Conservation (phyloP, 2,888 invertebrate species). For the Dichetophora obliterata region DNA sequence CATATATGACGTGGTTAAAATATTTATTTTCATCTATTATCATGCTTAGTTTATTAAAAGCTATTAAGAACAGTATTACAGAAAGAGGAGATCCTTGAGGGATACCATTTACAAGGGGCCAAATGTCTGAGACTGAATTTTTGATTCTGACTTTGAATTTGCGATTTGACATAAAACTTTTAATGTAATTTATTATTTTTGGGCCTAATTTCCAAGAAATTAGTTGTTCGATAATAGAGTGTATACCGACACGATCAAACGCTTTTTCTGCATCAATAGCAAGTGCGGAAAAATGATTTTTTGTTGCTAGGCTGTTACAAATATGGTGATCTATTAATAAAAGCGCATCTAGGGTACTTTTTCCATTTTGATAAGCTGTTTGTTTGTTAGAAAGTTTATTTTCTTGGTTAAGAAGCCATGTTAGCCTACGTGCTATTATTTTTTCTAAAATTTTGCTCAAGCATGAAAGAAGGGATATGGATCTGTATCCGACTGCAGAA, state of each 20-base stretch:
- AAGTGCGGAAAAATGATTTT: neutral
- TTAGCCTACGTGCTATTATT: slow-evolving; percentile 16
- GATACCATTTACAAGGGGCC: neutral
- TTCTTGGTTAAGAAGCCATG: neutral
- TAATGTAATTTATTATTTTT: neutral
- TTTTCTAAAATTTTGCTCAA: slow-evolving; percentile 19
- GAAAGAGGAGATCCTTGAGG: slow-evolving; percentile 16
- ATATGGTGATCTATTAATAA: neutral
- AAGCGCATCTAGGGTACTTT: neutral
- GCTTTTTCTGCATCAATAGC: slow-evolving; percentile 7
- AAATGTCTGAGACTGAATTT: too few relatives aligned
- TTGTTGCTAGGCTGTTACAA: neutral
- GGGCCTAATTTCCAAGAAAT: neutral
- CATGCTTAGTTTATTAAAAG: slow-evolving; percentile 12
- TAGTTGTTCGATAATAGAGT: neutral
- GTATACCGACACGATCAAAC: neutral
- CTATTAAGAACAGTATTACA: slow-evolving; percentile 14
- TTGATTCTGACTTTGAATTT: neutral
- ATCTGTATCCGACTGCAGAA: too few relatives aligned
- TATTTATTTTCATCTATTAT: neutral
- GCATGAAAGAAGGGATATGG: slow-evolving; percentile 21
- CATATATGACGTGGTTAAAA: slow-evolving; percentile 17
- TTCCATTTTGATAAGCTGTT: neutral
- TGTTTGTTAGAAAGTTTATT: neutral
- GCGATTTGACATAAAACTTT: neutral